Evolutionary conservation across 1,140 invertebrate species (phyloP).

Genomic region (Apis florea): DNA sequence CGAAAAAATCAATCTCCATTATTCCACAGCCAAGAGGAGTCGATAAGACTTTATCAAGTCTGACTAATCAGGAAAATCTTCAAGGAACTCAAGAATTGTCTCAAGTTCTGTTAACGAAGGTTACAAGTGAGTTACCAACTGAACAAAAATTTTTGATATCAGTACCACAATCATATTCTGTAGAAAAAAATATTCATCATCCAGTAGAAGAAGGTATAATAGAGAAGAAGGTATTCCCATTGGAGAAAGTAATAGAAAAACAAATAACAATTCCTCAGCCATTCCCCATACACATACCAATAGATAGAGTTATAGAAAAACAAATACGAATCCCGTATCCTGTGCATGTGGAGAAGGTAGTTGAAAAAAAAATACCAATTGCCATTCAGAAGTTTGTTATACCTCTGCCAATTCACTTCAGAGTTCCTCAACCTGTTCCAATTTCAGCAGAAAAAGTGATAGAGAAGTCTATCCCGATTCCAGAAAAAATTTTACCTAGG

Average conservation of each 20-base stretch:
- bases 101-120: slow-evolving; percentile 31
- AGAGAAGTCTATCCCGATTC: slow-evolving; percentile 74
- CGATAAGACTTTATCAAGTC: neutral
- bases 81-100: slow-evolving; percentile 1
- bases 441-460: slow-evolving; percentile 80
- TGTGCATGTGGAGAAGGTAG: slow-evolving; percentile 79
- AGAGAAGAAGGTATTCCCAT: slow-evolving; percentile 71
- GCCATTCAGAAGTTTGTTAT: slow-evolving; percentile 72
- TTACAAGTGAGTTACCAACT: neutral
- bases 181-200: slow-evolving; percentile 63
- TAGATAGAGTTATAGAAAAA: slow-evolving; percentile 78
- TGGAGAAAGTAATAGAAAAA: slow-evolving; percentile 69
- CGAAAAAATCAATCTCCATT: neutral
- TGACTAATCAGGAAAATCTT: neutral
- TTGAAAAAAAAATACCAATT: slow-evolving; percentile 75
- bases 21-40: neutral
- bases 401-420: slow-evolving; percentile 75
- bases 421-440: slow-evolving; percentile 58
- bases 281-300: slow-evolving; percentile 62
- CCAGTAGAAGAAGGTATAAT: slow-evolving; percentile 80
- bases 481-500: slow-evolving; percentile 63
- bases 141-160: slow-evolving; percentile 39
- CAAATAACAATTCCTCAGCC: slow-evolving; percentile 64
- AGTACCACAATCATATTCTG: slow-evolving; percentile 47
- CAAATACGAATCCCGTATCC: slow-evolving; percentile 80